Percentiles rank a stretch among this genome's conserved stretches.
phyloP scores from a whole-genome alignment of 2,888 invertebrate genomes.

The Adelphocoris suturalis region DNA sequence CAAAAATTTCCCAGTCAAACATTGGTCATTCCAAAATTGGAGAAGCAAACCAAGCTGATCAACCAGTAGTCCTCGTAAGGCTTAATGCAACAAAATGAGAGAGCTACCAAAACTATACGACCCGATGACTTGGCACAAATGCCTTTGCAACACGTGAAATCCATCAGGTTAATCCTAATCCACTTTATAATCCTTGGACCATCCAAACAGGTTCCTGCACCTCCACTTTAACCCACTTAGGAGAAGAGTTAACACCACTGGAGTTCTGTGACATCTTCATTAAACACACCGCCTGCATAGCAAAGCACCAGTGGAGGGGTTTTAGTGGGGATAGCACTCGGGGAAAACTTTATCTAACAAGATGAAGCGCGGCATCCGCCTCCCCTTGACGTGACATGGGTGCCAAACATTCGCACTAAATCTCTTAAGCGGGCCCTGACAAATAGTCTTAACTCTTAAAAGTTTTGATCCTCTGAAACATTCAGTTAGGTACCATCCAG shows the following conservation, averaged over 20 bases:
- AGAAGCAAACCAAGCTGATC: no score
- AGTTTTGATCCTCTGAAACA: conserved; percentile 39
- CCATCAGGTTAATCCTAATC: conserved; percentile 19
- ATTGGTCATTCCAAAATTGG: no score
- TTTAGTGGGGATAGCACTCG: conserved; percentile 35
- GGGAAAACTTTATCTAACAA: conserved; percentile 44
- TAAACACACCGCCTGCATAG: conserved; percentile 13
- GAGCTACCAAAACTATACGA: no score
- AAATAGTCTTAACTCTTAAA: conserved; percentile 15
- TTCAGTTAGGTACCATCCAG: not conserved
- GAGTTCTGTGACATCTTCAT: conserved; percentile 34
- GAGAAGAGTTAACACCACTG: not conserved
- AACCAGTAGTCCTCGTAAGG: no score
- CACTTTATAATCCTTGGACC: conserved; percentile 7
- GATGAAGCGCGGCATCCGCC: conserved; percentile 37
- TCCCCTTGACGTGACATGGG: conserved; percentile 42
- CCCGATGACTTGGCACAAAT: not conserved
- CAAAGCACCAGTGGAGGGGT: conserved; percentile 2
- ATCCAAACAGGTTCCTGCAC: not conserved
- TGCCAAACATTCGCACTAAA: conserved; percentile 38
- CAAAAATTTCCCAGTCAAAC: no score
- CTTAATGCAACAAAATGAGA: no score
- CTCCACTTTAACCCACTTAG: not conserved
- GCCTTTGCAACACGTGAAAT: not conserved
- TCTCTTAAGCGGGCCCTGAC: conserved; percentile 18